phyloP scores from a whole-genome alignment of 2,113 vertebrate species.

The Chaenocephalus aceratus region DNA sequence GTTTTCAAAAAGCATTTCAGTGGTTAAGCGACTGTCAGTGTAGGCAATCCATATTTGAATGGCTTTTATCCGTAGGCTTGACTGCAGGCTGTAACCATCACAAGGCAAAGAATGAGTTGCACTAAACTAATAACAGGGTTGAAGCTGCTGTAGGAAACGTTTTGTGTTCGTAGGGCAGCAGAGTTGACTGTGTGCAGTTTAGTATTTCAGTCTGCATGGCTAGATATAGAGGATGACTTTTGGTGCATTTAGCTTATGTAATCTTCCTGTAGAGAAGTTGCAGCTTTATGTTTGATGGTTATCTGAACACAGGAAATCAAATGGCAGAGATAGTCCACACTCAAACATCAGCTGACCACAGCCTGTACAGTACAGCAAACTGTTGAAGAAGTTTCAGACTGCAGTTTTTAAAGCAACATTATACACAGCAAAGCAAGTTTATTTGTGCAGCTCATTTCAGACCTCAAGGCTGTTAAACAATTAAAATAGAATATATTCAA shows the following conservation, averaged over 20 bases:
- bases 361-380: neutral
- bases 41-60: neutral
- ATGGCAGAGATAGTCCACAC: neutral
- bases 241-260: neutral
- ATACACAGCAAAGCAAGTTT: neutral
- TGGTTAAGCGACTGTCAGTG: neutral
- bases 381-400: neutral
- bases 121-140: constrained; percentile 14
- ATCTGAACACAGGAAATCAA: constrained; percentile 14
- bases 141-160: neutral
- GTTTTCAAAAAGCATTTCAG: neutral
- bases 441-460: too few relatives aligned
- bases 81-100: neutral
- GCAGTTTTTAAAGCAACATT: neutral
- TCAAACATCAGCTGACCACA: neutral
- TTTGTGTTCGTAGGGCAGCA: neutral
- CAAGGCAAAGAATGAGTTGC: neutral
- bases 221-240: neutral
- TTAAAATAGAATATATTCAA: too few relatives aligned
- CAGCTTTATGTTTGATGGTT: neutral
- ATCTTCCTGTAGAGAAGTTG: neutral
- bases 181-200: neutral
- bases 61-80: neutral
- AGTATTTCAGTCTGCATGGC: neutral
- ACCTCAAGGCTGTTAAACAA: too few relatives aligned